Percentiles rank a stretch among this genome's conserved stretches.
Conservation (phyloP, 2,797 vertebrate genomes). For the Jordanella pulchra region DNA sequence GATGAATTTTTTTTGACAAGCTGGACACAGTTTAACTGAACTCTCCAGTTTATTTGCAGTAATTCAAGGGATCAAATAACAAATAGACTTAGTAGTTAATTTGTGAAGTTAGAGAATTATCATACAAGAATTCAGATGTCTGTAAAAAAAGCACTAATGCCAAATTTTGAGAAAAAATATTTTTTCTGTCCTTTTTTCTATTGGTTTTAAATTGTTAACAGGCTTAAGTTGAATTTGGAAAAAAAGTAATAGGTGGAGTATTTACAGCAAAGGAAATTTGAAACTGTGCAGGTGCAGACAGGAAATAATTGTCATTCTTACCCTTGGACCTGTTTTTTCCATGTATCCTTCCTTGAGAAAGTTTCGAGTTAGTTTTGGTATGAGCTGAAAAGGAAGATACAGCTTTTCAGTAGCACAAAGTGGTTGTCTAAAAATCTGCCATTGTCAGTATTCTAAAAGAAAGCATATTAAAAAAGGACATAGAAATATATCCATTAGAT, state of each 20-base stretch:
- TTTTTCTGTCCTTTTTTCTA: background rate
- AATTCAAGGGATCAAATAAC: background rate
- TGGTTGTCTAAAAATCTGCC: no score
- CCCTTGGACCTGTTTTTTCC: constrained; percentile 91
- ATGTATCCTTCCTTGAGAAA: constrained; percentile 92
- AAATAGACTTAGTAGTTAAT: background rate
- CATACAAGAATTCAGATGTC: background rate
- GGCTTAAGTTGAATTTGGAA: background rate
- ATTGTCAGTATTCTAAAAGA: background rate
- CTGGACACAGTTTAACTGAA: background rate
- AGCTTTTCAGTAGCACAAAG: background rate
- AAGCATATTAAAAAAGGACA: background rate
- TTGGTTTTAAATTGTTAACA: background rate
- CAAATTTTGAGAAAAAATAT: background rate
- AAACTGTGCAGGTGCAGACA: background rate
- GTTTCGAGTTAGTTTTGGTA: constrained; percentile 85
- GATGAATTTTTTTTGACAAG: background rate
- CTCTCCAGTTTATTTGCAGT: background rate
- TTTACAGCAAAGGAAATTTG: background rate
- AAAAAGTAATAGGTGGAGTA: background rate
- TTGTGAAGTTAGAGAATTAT: background rate
- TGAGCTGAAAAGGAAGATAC: constrained; percentile 72
- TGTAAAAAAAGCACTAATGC: background rate
- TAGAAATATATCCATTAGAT: background rate
- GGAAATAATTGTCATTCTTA: constrained; percentile 45